Evolutionary conservation across 2,888 invertebrate genomes (phyloP).

Genomic region (Pegoplata infirma): DNA sequence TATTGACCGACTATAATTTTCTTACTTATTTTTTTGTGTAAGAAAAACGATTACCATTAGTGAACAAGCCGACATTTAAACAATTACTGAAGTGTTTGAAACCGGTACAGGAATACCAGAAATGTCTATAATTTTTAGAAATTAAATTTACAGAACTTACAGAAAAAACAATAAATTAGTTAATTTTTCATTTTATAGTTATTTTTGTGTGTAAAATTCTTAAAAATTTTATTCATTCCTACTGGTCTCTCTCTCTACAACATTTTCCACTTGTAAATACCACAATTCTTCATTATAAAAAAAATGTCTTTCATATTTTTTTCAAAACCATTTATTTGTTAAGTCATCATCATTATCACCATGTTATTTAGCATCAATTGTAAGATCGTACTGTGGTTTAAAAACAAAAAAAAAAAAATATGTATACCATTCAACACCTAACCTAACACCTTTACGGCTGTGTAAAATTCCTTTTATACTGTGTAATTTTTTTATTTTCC

Average conservation of each 20-base stretch:
- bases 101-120: no score
- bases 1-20: no score
- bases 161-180: no score
- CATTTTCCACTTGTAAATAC: neutral
- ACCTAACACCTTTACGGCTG: slow-evolving; percentile 27
- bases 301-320: slow-evolving; percentile 7
- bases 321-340: slow-evolving; percentile 21
- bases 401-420: slow-evolving; percentile 2
- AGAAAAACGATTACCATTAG: no score
- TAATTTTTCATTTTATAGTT: no score
- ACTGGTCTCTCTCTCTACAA: neutral
- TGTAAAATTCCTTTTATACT: slow-evolving; percentile 20
- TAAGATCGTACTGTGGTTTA: slow-evolving; percentile 13
- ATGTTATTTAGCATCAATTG: slow-evolving; percentile 23
- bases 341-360: slow-evolving; percentile 40
- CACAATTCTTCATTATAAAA: neutral
- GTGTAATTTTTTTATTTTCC: neutral
- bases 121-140: no score
- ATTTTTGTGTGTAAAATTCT: no score
- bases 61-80: no score
- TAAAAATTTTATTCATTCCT: neutral
- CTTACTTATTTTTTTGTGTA: no score
- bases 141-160: no score
- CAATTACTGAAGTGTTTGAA: no score
- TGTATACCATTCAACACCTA: slow-evolving; percentile 25